These are phyloP conservation scores for Tupiocoris notatus DNA, from an alignment of 2,888 invertebrate genomes.

Conservation along the genomic window DNA sequence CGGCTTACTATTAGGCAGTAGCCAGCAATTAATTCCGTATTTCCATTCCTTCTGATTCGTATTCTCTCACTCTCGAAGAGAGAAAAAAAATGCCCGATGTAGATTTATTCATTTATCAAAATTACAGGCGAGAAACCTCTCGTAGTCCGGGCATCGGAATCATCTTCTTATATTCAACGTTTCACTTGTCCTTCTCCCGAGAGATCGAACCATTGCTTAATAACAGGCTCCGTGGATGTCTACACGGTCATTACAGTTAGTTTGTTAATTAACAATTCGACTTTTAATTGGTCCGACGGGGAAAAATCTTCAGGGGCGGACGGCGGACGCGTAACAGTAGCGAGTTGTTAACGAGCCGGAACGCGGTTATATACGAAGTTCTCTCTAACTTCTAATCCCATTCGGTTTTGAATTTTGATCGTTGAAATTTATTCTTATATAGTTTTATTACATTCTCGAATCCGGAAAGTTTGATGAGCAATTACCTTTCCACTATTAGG, in stretches of 20 bases:
- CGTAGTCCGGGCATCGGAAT: neutral
- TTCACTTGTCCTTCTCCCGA: neutral
- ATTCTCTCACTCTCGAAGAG: neutral
- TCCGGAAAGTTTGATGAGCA: no score
- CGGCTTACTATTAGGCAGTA: neutral
- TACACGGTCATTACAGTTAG: constrained; percentile 38
- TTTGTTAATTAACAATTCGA: constrained; percentile 32
- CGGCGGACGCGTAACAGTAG: neutral
- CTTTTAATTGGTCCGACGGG: constrained; percentile 26
- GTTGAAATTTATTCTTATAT: neutral
- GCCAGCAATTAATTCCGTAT: neutral
- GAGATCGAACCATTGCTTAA: constrained; percentile 24
- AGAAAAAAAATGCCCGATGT: neutral
- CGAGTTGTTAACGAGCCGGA: neutral
- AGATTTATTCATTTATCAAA: constrained; percentile 32
- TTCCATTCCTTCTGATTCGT: neutral
- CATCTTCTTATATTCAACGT: neutral
- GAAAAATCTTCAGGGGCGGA: neutral
- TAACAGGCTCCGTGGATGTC: constrained; percentile 37
- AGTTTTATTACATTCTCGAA: no score
- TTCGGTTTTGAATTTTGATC: neutral
- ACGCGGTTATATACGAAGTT: no score
- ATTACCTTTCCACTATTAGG: no score
- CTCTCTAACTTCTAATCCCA: neutral
- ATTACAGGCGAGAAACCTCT: constrained; percentile 24